Evolutionary conservation across 1,140 invertebrate genomes (phyloP).

Genomic region (Euschistus heros): DNA sequence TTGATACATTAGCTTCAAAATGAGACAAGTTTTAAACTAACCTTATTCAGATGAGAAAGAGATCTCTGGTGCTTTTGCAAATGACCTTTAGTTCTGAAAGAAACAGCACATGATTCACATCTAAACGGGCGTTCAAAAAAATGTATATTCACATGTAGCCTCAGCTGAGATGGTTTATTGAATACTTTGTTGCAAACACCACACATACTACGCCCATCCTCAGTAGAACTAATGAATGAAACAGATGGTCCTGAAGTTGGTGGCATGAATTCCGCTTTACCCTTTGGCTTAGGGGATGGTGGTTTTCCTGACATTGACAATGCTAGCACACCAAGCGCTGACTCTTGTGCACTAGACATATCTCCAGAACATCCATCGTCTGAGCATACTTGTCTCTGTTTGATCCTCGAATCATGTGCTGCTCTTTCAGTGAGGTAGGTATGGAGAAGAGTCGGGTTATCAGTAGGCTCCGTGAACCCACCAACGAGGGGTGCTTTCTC

Average conservation of each 20-base stretch:
- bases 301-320: neutral
- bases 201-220: slow-evolving; percentile 74
- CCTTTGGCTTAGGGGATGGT: slow-evolving; percentile 32
- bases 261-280: slow-evolving; percentile 41
- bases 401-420: slow-evolving; percentile 61
- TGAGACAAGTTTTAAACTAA: slow-evolving; percentile 34
- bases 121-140: slow-evolving; percentile 86
- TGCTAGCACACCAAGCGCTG: slow-evolving; percentile 25
- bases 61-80: slow-evolving; percentile 85
- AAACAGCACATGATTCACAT: slow-evolving; percentile 82
- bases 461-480: slow-evolving; percentile 42
- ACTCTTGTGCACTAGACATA: slow-evolving; percentile 21
- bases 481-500: slow-evolving; percentile 41
- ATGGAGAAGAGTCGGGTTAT: slow-evolving; percentile 51
- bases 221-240: slow-evolving; percentile 34
- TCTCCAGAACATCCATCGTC: neutral
- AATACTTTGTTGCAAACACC: slow-evolving; percentile 84
- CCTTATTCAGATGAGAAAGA: slow-evolving; percentile 82
- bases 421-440: slow-evolving; percentile 64
- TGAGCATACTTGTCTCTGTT: slow-evolving; percentile 40
- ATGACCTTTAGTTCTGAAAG: slow-evolving; percentile 83
- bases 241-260: slow-evolving; percentile 35
- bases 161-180: slow-evolving; percentile 76
- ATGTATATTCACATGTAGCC: slow-evolving; percentile 90
- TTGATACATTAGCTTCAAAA: too few species aligned